These are phyloP conservation scores for Python bivittatus DNA, from an alignment of 2,113 vertebrate genomes.

Conservation along the genomic window DNA sequence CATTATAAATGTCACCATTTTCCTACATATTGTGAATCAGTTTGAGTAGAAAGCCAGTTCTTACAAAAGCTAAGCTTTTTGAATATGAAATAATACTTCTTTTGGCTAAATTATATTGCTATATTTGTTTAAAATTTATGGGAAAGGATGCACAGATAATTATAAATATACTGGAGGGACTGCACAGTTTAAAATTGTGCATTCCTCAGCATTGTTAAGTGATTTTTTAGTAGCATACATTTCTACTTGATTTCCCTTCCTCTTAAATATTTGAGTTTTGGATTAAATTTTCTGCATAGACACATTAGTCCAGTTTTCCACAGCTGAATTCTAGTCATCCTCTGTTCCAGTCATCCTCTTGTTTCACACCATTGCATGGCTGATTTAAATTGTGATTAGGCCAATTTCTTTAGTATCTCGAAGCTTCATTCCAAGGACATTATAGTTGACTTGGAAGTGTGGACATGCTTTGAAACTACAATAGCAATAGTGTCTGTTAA, in stretches of 20 bases:
- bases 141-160: neutral
- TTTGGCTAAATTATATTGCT: neutral
- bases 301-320: neutral
- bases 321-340: neutral
- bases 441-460: neutral
- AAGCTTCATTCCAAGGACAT: neutral
- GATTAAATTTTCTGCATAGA: neutral
- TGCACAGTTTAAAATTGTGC: neutral
- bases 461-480: neutral
- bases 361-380: neutral
- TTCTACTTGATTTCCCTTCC: slow-evolving; percentile 11
- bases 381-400: slow-evolving; percentile 18
- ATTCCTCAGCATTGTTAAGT: neutral
- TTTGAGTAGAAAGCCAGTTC: neutral
- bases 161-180: neutral
- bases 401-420: neutral
- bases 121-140: neutral
- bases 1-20: neutral
- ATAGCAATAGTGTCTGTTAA: neutral
- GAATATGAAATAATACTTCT: neutral
- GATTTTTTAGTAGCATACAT: neutral
- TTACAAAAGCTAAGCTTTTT: neutral
- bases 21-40: neutral
- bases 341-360: neutral
- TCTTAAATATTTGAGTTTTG: slow-evolving; percentile 15